Evolutionary conservation across 2,888 invertebrate genomes (phyloP).

Genomic region (Chalcosyrphus nemorum): DNA sequence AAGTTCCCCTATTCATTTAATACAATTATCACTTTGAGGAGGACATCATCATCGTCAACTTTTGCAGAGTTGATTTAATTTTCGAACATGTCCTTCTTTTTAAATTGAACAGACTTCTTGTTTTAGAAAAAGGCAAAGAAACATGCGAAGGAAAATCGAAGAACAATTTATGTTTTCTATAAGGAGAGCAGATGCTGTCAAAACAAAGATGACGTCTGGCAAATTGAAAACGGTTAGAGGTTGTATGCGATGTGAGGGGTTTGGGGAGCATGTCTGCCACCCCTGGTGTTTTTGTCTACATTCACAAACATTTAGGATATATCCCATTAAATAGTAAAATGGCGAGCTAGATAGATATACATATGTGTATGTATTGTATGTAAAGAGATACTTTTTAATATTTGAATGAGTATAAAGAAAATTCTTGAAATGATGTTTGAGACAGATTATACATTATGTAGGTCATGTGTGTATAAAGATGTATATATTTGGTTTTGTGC

Average conservation of each 20-base stretch:
- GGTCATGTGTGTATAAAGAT: too few species aligned
- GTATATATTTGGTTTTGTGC: too few species aligned
- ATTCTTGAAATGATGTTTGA: too few species aligned
- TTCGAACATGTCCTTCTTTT: conserved; percentile 41
- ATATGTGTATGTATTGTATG: background rate
- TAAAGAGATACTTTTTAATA: too few species aligned
- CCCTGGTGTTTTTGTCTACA: background rate
- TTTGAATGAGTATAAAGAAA: background rate
- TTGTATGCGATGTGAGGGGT: background rate
- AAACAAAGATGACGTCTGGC: conserved; percentile 34
- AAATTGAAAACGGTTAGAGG: conserved; percentile 16
- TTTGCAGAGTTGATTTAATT: conserved; percentile 44
- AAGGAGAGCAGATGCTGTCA: conserved; percentile 24
- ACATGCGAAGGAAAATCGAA: conserved; percentile 2
- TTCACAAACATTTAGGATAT: background rate
- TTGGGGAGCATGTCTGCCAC: background rate
- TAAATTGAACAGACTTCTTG: conserved; percentile 31
- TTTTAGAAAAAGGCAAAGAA: background rate
- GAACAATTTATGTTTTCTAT: conserved; percentile 2
- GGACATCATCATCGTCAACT: conserved; percentile 35
- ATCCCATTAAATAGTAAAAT: background rate
- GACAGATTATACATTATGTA: too few species aligned
- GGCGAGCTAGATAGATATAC: background rate
- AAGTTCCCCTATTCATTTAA: conserved; percentile 23
- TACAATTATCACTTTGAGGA: conserved; percentile 30